Evolutionary conservation across 2,113 vertebrate species (phyloP).

Genomic region (Laticauda laticaudata): DNA sequence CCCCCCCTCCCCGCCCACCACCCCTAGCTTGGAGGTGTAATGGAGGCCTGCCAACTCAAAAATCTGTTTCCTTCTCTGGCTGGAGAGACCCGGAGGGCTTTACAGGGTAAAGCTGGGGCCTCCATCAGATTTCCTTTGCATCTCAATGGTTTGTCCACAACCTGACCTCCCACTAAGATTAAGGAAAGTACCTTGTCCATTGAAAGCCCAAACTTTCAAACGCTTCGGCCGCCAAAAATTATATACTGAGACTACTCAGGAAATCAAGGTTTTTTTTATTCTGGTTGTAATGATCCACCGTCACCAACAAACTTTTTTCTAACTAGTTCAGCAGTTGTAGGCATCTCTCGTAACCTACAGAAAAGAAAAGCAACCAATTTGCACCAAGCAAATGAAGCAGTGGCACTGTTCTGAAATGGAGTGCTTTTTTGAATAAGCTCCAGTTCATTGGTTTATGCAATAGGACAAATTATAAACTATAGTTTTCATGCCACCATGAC

Average conservation of each 20-base stretch:
- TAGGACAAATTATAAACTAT: not conserved
- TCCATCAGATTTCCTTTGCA: slow-evolving; percentile 11
- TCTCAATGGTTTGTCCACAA: not conserved
- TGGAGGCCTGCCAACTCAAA: slow-evolving; percentile 18
- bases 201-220: not conserved
- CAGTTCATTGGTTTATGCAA: not conserved
- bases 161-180: not conserved
- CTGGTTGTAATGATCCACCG: not conserved
- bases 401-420: not conserved
- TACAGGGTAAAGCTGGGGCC: not conserved
- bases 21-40: not conserved
- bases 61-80: slow-evolving; percentile 18
- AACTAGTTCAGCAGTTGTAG: not conserved
- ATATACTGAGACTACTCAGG: not conserved
- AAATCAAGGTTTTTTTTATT: not conserved
- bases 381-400: not conserved
- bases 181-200: not conserved
- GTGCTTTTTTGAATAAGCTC: not conserved
- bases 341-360: not conserved
- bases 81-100: slow-evolving; percentile 21
- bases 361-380: not conserved
- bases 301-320: not conserved
- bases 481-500: not conserved
- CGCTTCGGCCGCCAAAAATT: not conserved
- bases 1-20: rapidly evolving